These are phyloP conservation scores for Lochmaea crataegi DNA, from an alignment of 2,888 invertebrate species.

Conservation along the genomic window DNA sequence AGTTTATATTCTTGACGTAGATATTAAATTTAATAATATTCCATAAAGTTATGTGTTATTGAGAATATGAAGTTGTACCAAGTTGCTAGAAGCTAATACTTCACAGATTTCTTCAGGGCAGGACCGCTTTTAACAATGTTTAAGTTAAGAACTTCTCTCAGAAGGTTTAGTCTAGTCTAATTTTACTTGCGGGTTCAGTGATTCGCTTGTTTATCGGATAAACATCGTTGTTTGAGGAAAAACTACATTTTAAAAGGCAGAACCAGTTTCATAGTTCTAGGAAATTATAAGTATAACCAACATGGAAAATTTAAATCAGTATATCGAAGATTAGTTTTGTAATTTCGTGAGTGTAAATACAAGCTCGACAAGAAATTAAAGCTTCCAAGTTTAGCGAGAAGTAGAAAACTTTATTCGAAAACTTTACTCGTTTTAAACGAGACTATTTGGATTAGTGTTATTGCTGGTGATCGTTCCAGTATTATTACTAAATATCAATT, in stretches of 20 bases:
- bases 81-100: not conserved
- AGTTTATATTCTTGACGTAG: not conserved
- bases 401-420: slow-evolving; percentile 8
- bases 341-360: slow-evolving; percentile 9
- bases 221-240: not conserved
- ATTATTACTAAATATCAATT: not conserved
- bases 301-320: not conserved
- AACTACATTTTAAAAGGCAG: not conserved
- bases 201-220: not conserved
- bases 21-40: not conserved
- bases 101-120: slow-evolving; percentile 3
- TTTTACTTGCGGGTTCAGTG: not conserved
- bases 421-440: no score
- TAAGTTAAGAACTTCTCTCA: not conserved
- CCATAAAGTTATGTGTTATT: slow-evolving; percentile 9
- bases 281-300: not conserved
- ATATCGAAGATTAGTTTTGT: slow-evolving; percentile 12
- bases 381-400: not conserved
- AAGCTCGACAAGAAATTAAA: not conserved
- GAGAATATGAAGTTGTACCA: not conserved
- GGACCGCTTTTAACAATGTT: not conserved
- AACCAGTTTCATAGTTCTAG: not conserved
- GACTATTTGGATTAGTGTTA: no score
- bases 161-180: not conserved
- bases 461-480: no score